Base-by-base conservation (phyloP, 2,113 vertebrate species). In the Dromiciops gliroides region DNA sequence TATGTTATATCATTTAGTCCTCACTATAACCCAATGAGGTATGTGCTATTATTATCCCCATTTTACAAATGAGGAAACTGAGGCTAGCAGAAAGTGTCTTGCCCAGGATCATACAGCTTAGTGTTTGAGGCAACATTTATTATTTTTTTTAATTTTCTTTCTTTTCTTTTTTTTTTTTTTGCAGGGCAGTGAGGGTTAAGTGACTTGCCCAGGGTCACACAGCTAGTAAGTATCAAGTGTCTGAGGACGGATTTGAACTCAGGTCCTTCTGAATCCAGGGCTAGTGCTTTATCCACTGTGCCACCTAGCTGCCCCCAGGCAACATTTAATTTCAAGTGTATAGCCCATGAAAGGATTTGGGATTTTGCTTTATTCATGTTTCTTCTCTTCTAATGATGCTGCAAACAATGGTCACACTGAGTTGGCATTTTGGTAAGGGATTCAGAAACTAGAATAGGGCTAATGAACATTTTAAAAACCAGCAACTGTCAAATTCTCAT, bases 51-150 rank as follows among this genome's bases (percentile, higher is more conserved):
- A 2, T 19, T 16, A 67, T 23, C 14, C 19, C 49, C 56, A 50
- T 51, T 95, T 93, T 51, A 53, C 60, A 75, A 37, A 31, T 11
- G 14, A 22, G 88, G 44, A 51, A 95, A 83, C 67, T 90, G 89
- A 96, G 92, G 31, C 52, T 83, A 83, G 16, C 22, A 83, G n/a
- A 44, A 83, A 83, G 67, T 83, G 37, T 83, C 67, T 83, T 83
- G 1, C n/a, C 7, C 19, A 23, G 26, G 4, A 22, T 83, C 14
- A 16, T n/a, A 75, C 19, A 83, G 67, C n/a, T 44, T 37, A 44
- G 67, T 83, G n/a, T 44, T 83, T 83, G n/a, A 83, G n/a, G n/a
- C n/a, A n/a, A 83, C 16, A 83, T 83, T 83, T 44, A n/a, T n/a
- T n/a, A n/a, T n/a, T n/a, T n/a, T n/a, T n/a, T n/a, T n/a, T n/a